phyloP scores from a whole-genome alignment of 2,888 invertebrate genomes.

The Trissolcus japonicus region DNA sequence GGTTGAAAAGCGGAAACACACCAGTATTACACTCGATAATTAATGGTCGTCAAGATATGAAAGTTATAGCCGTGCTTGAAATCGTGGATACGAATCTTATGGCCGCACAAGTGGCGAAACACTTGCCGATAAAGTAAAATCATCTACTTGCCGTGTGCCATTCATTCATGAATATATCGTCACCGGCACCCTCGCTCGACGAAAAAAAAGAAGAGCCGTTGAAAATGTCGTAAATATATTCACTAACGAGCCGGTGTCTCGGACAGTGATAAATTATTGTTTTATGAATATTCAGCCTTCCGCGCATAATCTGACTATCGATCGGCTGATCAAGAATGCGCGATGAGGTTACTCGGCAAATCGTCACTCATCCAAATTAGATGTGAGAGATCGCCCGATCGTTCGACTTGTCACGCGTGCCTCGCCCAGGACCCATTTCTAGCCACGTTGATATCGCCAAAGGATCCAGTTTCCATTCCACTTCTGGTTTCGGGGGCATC shows the following conservation, averaged over 20 bases:
- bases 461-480: slow-evolving; percentile 50
- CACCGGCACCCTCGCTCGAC: slow-evolving; percentile 37
- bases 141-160: slow-evolving; percentile 20
- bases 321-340: slow-evolving; percentile 52
- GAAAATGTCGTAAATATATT: slow-evolving; percentile 48
- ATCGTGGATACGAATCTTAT: slow-evolving; percentile 34
- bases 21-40: slow-evolving; percentile 56
- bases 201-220: slow-evolving; percentile 19
- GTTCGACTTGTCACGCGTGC: slow-evolving; percentile 58
- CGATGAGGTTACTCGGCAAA: slow-evolving; percentile 32
- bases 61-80: slow-evolving; percentile 43
- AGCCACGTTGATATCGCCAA: slow-evolving; percentile 41
- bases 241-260: slow-evolving; percentile 42
- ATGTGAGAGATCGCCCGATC: slow-evolving; percentile 51
- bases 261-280: slow-evolving; percentile 56
- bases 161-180: slow-evolving; percentile 55
- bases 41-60: slow-evolving; percentile 39
- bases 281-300: slow-evolving; percentile 58
- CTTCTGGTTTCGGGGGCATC: slow-evolving; percentile 55
- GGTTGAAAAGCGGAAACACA: slow-evolving; percentile 49
- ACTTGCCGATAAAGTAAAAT: slow-evolving; percentile 20
- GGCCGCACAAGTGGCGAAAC: slow-evolving; percentile 51
- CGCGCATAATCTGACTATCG: slow-evolving; percentile 57
- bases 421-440: slow-evolving; percentile 46
- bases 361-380: slow-evolving; percentile 57